These are phyloP conservation scores for Apteryx owenii DNA, from an alignment of 2,113 vertebrate genomes.

Conservation along the genomic window DNA sequence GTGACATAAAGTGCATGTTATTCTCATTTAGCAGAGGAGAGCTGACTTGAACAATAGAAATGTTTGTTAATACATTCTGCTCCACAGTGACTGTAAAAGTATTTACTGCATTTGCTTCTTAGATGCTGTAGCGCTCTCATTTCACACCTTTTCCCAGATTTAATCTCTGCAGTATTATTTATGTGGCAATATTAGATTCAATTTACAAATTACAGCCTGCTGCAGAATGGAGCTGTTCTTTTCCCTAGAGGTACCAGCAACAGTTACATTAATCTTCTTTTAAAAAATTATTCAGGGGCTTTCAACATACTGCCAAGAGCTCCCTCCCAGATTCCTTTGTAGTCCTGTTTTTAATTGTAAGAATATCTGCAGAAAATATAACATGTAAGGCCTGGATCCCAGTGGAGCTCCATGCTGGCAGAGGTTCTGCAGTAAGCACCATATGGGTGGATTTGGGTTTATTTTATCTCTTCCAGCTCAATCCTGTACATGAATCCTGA, in stretches of 20 bases:
- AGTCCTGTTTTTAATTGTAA: constrained; percentile 66
- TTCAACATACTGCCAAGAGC: constrained; percentile 53
- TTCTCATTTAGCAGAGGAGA: constrained; percentile 70
- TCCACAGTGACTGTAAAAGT: constrained; percentile 27
- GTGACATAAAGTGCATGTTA: constrained; percentile 70
- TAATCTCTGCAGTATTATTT: constrained; percentile 68
- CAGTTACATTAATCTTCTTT: constrained; percentile 53
- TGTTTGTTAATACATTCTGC: constrained; percentile 66
- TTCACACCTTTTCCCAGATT: constrained; percentile 77
- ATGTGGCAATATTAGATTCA: constrained; percentile 63
- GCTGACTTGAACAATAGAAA: constrained; percentile 72
- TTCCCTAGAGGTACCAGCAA: constrained; percentile 52
- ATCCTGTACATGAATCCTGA: neutral
- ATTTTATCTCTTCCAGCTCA: constrained; percentile 52
- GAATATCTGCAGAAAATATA: constrained; percentile 69
- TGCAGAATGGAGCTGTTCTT: neutral
- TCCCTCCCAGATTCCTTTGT: constrained; percentile 65
- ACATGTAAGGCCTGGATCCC: constrained; percentile 58
- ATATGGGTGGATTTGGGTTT: constrained; percentile 57
- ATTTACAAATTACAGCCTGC: constrained; percentile 73
- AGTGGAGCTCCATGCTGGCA: constrained; percentile 57
- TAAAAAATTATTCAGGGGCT: constrained; percentile 63
- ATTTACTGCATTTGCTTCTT: constrained; percentile 67
- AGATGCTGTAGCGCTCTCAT: constrained; percentile 47
- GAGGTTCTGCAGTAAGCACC: constrained; percentile 61